Evolutionary conservation across 2,797 vertebrate species (phyloP), one percentile per base, ranked within the genome.

Genomic region (Halcyon chelicuti): DNA sequence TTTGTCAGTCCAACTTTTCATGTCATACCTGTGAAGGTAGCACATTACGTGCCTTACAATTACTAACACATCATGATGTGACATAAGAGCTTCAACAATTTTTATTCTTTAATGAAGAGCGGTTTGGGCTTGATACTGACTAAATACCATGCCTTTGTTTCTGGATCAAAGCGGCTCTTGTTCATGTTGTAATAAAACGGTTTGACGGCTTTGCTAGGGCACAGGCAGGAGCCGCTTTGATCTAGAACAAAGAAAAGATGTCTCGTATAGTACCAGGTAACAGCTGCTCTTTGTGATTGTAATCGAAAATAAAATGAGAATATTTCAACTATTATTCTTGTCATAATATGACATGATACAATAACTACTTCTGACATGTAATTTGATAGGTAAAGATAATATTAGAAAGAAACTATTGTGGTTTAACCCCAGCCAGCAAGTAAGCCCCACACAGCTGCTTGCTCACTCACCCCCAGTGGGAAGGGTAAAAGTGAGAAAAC

Each of bases 341-440:
- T 94, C 95, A 96, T 83, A 96, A 94, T 91, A 95, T 95, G 95
- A 93, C 93, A 95, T 35, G 93, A 88, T 83, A 86, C 72, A 93
- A 52, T 85, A 78, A 91, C 78, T 92, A 33, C 72, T 85, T 58
- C 91, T 95, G 94, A 94, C 90, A 95, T 46, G 75, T 28, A 61
- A 79, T 73, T 91, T 87, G 79, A 91, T 70, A 65, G 81, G 72
- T 80, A 86, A 89, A 97, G 95, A 88, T 82, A 94, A 83, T 77
- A 68, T 71, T 81, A 83, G 44, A 77, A n/a, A 72, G 76, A 68
- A 94, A 72, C n/a, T 54, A 37, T 40, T 13, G 47, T 39, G 67
- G 67, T 22, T 52, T 52, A 70, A 68, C 33, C 47, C 67, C 67
- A 70, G 33, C 33, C 49, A 52, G 46, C 46, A 49, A 17, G 46